Evolutionary conservation across 2,113 vertebrate genomes (phyloP), one percentile per base, ranked within the genome.

Genomic region (Passerina amoena): DNA sequence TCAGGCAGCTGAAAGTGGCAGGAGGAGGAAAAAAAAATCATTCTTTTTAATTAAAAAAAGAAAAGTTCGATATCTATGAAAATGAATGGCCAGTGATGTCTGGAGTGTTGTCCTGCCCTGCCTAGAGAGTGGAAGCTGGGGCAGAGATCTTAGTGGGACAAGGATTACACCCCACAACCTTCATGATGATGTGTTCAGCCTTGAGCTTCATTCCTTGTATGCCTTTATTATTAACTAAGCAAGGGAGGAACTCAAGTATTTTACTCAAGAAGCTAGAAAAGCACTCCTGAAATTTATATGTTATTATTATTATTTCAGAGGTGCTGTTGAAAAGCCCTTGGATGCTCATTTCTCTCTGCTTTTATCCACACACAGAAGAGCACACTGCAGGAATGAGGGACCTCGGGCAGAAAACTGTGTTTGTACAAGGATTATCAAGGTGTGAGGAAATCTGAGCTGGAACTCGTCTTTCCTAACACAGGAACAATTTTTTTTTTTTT

Each of bases 21-120:
- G 33, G 48, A 44, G 64, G 23, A 45, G 22, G 13, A 8, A 48
- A 77, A 76, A 94, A 94, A 94, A 85, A 66, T 88, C 56, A 37
- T 92, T 89, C 35, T 82, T 95, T 83, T 87, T 94, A 87, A 87
- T 77, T 93, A 90, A 78, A 92, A 76, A 69, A 76, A 81, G 44
- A 91, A 86, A 75, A 93, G 73, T 56, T 37, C 0, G 1, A 30
- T 48, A 63, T 76, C 35, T 14, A 6, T 21, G 73, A 86, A 64
- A 75, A 63, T 30, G 38, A 65, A 77, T 73, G 88, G 66, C 54
- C 61, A 91, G 71, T 19, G 90, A 30, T 66, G 27, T 10, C 56
- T 90, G 64, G 35, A 80, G 8, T 51, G 42, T 60, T 72, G 44
- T 60, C 54, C 10, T 82, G 14, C 33, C 6, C 20, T 66, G 8